Conservation (phyloP, 2,113 vertebrate genomes). For the Dasypus novemcinctus region DNA sequence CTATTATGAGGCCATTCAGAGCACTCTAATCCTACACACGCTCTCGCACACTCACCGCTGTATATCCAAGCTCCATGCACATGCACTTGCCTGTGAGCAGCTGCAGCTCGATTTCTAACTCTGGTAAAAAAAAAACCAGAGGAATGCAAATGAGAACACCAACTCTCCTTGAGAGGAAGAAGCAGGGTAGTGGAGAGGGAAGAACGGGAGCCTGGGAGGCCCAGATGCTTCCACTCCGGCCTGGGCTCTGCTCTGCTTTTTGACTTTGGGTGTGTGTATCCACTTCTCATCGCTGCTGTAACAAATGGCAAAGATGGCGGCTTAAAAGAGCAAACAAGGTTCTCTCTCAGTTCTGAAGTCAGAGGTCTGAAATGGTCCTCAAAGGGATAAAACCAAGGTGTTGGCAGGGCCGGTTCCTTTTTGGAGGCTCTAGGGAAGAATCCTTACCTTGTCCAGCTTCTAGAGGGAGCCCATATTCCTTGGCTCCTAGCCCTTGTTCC, state of each 20-base stretch:
- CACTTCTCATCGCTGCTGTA: background rate
- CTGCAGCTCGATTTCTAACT: conserved; percentile 16
- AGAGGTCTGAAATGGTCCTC: background rate
- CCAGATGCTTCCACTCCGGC: background rate
- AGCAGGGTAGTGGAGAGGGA: background rate
- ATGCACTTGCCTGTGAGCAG: background rate
- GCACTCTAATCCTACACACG: conserved; percentile 63
- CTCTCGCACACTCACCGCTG: background rate
- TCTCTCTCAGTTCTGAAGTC: background rate
- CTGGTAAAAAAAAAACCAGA: conserved; percentile 14
- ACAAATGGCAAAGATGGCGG: background rate
- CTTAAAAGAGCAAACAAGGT: background rate
- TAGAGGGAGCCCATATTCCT: background rate
- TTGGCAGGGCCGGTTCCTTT: background rate
- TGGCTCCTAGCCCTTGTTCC: background rate
- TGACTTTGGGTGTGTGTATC: background rate
- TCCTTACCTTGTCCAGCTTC: background rate
- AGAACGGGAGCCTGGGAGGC: no score
- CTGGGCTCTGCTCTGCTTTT: background rate
- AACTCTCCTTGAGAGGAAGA: conserved; percentile 6
- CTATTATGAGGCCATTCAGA: conserved; percentile 72
- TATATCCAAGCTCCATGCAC: background rate
- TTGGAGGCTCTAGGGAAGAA: background rate
- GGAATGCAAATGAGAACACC: conserved; percentile 32
- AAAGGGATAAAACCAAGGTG: background rate